These are phyloP conservation scores for Xyliphius kryptos DNA, from an alignment of 2,113 vertebrate genomes.

Conservation along the genomic window DNA sequence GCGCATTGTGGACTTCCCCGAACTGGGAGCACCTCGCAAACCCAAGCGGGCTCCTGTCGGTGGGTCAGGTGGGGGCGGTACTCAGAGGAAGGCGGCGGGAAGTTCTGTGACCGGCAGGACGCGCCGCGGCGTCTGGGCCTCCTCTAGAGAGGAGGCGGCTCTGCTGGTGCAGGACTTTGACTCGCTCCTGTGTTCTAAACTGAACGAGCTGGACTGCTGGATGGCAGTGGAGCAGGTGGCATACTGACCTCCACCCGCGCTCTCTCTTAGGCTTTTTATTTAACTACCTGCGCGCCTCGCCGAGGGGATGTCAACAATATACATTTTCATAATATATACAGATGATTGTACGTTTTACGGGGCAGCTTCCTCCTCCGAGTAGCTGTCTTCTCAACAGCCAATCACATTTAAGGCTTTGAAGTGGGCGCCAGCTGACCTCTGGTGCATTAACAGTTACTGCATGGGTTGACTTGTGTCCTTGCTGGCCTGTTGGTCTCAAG, in stretches of 20 bases:
- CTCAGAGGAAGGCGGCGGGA: slow-evolving; percentile 31
- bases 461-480: too few relatives aligned
- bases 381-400: not conserved
- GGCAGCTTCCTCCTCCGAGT: not conserved
- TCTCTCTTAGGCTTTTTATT: not conserved
- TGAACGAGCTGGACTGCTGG: slow-evolving; percentile 60
- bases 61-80: slow-evolving; percentile 25
- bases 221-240: slow-evolving; percentile 45
- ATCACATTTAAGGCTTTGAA: too few relatives aligned
- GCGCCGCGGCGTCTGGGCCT: slow-evolving; percentile 43
- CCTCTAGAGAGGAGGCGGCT: slow-evolving; percentile 49
- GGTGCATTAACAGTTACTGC: too few relatives aligned
- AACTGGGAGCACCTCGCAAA: slow-evolving; percentile 67
- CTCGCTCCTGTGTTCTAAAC: slow-evolving; percentile 64
- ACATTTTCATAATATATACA: not conserved
- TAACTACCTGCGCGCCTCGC: too few relatives aligned
- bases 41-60: slow-evolving; percentile 61
- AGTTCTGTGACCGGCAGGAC: slow-evolving; percentile 50
- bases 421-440: too few relatives aligned
- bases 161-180: slow-evolving; percentile 64
- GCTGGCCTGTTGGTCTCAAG: too few relatives aligned
- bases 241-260: slow-evolving; percentile 29
- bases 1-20: slow-evolving; percentile 72
- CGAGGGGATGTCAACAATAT: not conserved
- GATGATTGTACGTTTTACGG: slow-evolving; percentile 1